Evolutionary conservation across 2,888 invertebrate species (phyloP), one percentile per base, ranked within the genome.

Genomic region (Leptinotarsa rubiginosa): DNA sequence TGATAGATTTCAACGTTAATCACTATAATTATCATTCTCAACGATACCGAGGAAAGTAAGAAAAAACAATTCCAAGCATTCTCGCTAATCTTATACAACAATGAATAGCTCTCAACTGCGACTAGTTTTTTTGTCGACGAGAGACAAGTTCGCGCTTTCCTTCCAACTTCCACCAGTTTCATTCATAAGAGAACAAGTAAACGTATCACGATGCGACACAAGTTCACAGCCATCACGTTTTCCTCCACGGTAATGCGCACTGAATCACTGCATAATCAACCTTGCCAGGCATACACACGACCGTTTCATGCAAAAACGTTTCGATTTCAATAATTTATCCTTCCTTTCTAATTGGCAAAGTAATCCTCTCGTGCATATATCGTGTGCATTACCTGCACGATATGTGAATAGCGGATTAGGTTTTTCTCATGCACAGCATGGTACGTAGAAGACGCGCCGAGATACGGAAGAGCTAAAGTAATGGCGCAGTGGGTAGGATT

Each of bases 251-350:
- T 69, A 68, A 65, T 68, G 68, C 62, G 54, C 49, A 22, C 47
- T 72, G 31, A 73, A 73, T 68, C 72, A 68, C 68, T 18, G 68
- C 41, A 67, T 15, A 22, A 73, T 69, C 67, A 73, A 73, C 73
- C 73, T 69, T 73, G 73, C 69, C 65, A 64, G 41, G 73, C 73
- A 47, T 65, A 69, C 73, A 68, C 70, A 70, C 52, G 70, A 70
- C 31, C 31, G 31, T 41, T 62, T 70, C 56, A 64, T 70, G 56
- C 20, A 22, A 59, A 69, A 62, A 62, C 59, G 54, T n/a, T 62
- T 31, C 70, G 49, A 70, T 49, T 70, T 70, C 62, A 59, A 47
- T 49, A 47, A 69, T 49, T 59, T 59, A 69, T 70, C 25, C 25
- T 64, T 49, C 62, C 70, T 62, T 69, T 62, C 52, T 71, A 71